A percentile compares a stretch with the other conserved stretches of the same genome.
phyloP scores from a whole-genome alignment of 2,888 invertebrate genomes.

The Scaptomyza cyrtandrae region DNA sequence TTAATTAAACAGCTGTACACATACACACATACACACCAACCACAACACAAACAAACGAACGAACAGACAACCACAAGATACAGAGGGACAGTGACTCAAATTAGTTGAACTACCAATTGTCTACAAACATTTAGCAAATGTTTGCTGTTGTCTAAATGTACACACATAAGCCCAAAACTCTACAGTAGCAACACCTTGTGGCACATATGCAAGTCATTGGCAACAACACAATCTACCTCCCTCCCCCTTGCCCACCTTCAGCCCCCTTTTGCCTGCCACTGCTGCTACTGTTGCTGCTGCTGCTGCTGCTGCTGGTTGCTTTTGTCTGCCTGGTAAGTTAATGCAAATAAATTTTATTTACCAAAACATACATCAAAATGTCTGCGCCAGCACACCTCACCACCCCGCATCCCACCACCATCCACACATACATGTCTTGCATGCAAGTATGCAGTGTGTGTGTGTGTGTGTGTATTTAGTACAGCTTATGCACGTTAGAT shows the following conservation, averaged over 20 bases:
- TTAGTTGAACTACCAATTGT: conserved; percentile 78
- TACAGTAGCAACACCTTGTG: conserved; percentile 53
- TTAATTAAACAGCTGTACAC: conserved; percentile 70
- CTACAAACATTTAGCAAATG: conserved; percentile 79
- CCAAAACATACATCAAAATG: conserved; percentile 80
- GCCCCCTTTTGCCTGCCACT: conserved; percentile 25
- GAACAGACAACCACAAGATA: conserved; percentile 7
- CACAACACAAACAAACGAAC: conserved; percentile 2
- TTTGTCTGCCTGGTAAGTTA: conserved; percentile 76
- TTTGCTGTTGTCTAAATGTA: conserved; percentile 59
- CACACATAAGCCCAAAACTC: conserved; percentile 21
- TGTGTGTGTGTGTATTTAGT: conserved; percentile 54
- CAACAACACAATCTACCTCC: conserved; percentile 15
- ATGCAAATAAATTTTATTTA: conserved; percentile 82
- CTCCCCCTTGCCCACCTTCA: neutral
- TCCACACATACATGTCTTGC: conserved; percentile 7
- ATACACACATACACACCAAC: conserved; percentile 14
- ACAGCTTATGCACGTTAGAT: conserved; percentile 70
- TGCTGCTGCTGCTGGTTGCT: conserved; percentile 30
- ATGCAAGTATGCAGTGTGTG: conserved; percentile 33
- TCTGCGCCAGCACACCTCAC: conserved; percentile 72
- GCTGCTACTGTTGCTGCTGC: conserved; percentile 26
- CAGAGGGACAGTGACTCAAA: conserved; percentile 54
- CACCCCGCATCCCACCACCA: conserved; percentile 1
- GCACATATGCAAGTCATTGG: conserved; percentile 59